Evolutionary conservation across 2,797 vertebrate genomes (phyloP).

Genomic region (Arctocebus calabarensis): DNA sequence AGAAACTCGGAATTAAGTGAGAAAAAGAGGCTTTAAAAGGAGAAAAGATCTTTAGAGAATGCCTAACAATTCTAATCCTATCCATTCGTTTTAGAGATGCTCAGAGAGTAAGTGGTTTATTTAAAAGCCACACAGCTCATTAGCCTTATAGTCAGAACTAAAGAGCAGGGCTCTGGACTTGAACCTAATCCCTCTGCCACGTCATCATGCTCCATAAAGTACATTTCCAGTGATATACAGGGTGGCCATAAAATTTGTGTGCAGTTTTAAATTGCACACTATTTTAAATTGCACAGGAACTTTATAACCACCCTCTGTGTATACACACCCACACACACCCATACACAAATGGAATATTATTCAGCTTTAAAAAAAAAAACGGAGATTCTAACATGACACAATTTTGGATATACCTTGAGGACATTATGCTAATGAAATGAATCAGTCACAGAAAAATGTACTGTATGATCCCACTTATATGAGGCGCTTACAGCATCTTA

Average conservation of each 20-base stretch:
- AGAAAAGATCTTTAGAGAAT: background rate
- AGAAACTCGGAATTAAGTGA: slow-evolving; percentile 1
- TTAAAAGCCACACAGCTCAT: background rate
- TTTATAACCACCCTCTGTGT: too few species aligned
- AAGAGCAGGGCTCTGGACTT: background rate
- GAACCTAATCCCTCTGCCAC: background rate
- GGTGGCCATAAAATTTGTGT: too few species aligned
- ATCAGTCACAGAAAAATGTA: background rate
- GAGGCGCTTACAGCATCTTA: background rate
- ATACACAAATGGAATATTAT: background rate
- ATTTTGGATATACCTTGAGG: background rate
- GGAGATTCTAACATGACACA: background rate
- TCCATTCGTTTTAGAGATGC: background rate
- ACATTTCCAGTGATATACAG: too few species aligned
- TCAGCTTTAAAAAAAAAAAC: background rate
- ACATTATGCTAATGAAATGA: background rate
- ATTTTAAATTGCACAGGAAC: too few species aligned
- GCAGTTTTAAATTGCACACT: too few species aligned
- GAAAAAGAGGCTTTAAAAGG: background rate
- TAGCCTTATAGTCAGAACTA: background rate
- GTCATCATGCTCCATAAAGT: background rate
- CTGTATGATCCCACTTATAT: background rate
- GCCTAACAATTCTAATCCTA: background rate
- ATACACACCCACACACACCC: too few species aligned
- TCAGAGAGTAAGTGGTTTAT: background rate